Evolutionary conservation across 92 coral and sea anemone species (phyloP).

Genomic region (Desmophyllum pertusum): DNA sequence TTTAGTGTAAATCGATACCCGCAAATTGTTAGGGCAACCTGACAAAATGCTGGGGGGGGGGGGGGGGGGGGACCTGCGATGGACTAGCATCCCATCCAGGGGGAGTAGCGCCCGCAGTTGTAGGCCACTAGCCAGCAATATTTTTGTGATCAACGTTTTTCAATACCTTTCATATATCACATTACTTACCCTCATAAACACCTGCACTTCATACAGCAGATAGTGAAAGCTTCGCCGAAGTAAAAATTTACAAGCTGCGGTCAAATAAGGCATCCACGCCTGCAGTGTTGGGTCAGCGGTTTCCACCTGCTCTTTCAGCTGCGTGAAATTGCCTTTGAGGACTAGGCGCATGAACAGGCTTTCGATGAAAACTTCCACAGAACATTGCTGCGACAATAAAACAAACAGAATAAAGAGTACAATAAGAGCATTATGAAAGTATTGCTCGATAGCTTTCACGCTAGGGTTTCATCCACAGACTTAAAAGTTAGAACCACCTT

Average conservation of each 20-base stretch:
- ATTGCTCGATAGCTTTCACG: no score
- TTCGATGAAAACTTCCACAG: slow-evolving; percentile 88
- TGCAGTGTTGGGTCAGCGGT: slow-evolving; percentile 87
- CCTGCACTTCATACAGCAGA: slow-evolving; percentile 85
- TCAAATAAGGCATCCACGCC: slow-evolving; percentile 96
- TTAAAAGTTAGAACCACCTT: no score
- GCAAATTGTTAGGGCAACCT: no score
- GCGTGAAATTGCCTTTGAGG: slow-evolving; percentile 79
- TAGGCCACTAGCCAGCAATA: no score
- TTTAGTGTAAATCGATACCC: no score
- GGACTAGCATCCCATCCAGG: no score
- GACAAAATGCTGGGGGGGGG: no score
- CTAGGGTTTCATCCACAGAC: no score
- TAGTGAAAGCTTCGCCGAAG: slow-evolving; percentile 78
- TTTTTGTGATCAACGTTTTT: no score
- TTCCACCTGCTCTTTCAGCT: slow-evolving; percentile 86
- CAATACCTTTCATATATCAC: background rate
- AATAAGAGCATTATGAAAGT: no score
- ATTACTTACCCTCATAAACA: slow-evolving; percentile 90
- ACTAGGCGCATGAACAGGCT: slow-evolving; percentile 90
- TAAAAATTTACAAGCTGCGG: slow-evolving; percentile 92
- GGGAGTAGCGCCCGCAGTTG: no score
- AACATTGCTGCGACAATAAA: slow-evolving; percentile 65
- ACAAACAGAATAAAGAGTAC: background rate
- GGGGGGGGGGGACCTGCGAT: no score